Evolutionary conservation across 2,888 invertebrate species (phyloP).

Genomic region (Brachypterus glaber): DNA sequence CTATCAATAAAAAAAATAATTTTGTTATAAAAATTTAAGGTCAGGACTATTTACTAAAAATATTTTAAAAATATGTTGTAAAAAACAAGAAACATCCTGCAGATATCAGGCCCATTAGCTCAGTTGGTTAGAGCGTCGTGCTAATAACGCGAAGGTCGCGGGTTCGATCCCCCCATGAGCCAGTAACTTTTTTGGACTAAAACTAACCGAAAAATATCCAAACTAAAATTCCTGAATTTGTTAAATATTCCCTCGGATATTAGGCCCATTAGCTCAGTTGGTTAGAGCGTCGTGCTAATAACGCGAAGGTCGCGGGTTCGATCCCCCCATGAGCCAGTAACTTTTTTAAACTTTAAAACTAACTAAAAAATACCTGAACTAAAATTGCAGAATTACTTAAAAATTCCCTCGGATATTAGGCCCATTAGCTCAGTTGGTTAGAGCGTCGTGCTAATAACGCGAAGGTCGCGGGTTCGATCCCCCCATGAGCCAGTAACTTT

Average conservation of each 20-base stretch:
- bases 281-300: constrained; percentile 69
- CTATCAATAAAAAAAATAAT: too few species aligned
- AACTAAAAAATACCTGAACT: too few species aligned
- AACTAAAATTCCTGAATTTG: too few species aligned
- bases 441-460: constrained; percentile 69
- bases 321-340: constrained; percentile 59
- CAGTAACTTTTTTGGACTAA: constrained; percentile 34
- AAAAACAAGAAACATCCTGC: too few species aligned
- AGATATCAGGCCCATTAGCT: constrained; percentile 68
- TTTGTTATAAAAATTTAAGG: too few species aligned
- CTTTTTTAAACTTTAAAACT: too few species aligned
- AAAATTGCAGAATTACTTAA: too few species aligned
- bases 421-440: constrained; percentile 68
- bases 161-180: constrained; percentile 67
- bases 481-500: constrained; percentile 52
- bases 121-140: constrained; percentile 68
- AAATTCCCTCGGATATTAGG: too few species aligned
- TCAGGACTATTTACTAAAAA: too few species aligned
- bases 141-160: constrained; percentile 69
- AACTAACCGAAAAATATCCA: too few species aligned
- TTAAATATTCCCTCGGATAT: too few species aligned
- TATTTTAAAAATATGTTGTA: too few species aligned
- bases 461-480: constrained; percentile 68
- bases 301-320: constrained; percentile 68
- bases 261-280: constrained; percentile 68